Evolutionary conservation across 2,888 invertebrate genomes (phyloP), one percentile per base, ranked within the genome.

Genomic region (Patella depressa): DNA sequence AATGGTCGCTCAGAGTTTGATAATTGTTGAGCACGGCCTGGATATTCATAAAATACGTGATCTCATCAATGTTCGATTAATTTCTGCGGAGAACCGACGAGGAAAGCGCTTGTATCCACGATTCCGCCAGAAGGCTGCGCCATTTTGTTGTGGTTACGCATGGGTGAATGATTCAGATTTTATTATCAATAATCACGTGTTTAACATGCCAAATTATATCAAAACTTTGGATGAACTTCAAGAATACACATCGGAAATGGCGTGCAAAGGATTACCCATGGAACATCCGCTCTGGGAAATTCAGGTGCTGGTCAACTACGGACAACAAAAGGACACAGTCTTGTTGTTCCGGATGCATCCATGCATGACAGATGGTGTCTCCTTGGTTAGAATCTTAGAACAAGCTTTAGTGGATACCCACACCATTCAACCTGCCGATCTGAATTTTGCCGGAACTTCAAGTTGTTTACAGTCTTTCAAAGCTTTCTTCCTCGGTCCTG

Each of bases 271-370:
- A 1, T 85, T 93, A 74, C 87, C 92, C 0, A 80, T 87, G 19
- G 91, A 92, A 29, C 90, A 90, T 75, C 93, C 93, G 0, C 90
- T 93, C 11, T 94, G 94, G 94, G 93, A 93, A 85, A 89, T 93
- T 55, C 92, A 93, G 74, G 72, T 71, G 17, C 82, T 93, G 15
- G 89, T 90, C 3, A 90, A 92, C 79, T 92, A 91, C 81, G 92
- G 92, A 5, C 88, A 90, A 34, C 85, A 85, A 3, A 86, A 89
- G 77, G 92, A 93, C 80, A 92, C 93, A 0, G 90, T 92, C 59
- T 88, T 92, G 11, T 87, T 93, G 71, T 87, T 93, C 69, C 87
- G 93, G 2, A 91, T 93, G 65, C 93, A 93, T 85, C 93, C 93
- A 71, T 92, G 93, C 79, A 85, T 94, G 54, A 92, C 93, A 0